A percentile compares a stretch with the other conserved stretches of the same genome.
Evolutionary conservation across 2,113 vertebrate genomes (phyloP).

Genomic region (Coptodon rendalli): DNA sequence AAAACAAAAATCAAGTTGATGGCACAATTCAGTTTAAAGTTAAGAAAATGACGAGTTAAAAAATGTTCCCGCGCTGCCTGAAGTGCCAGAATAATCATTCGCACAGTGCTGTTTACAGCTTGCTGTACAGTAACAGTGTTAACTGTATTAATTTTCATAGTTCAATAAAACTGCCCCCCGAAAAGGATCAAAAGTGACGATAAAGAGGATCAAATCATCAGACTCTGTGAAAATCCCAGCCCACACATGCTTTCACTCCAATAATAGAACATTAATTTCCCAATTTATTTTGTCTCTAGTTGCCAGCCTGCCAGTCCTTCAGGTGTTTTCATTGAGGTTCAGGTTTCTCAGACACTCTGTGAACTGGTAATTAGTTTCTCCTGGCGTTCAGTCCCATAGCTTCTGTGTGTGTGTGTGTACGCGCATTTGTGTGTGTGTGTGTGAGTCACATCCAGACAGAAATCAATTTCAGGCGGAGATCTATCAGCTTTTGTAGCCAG

Average conservation of each 20-base stretch:
- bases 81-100: not conserved
- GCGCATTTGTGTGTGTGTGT: not conserved
- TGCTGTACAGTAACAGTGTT: not conserved
- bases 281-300: slow-evolving; percentile 61
- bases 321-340: slow-evolving; percentile 61
- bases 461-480: slow-evolving; percentile 70
- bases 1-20: not conserved
- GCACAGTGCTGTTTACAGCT: not conserved
- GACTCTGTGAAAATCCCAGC: slow-evolving; percentile 4
- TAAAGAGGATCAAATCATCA: slow-evolving; percentile 38
- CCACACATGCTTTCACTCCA: slow-evolving; percentile 20
- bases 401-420: not conserved
- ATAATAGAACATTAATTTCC: slow-evolving; percentile 65
- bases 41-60: not conserved
- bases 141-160: not conserved
- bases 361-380: slow-evolving; percentile 69
- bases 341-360: slow-evolving; percentile 54
- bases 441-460: slow-evolving; percentile 63
- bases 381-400: slow-evolving; percentile 44
- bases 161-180: slow-evolving; percentile 1
- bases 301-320: slow-evolving; percentile 57
- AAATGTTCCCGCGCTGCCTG: not conserved
- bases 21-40: not conserved
- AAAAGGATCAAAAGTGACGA: slow-evolving; percentile 21
- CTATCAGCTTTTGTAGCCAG: slow-evolving; percentile 68